phyloP scores from a whole-genome alignment of 2,113 vertebrate genomes.

The Riparia riparia region DNA sequence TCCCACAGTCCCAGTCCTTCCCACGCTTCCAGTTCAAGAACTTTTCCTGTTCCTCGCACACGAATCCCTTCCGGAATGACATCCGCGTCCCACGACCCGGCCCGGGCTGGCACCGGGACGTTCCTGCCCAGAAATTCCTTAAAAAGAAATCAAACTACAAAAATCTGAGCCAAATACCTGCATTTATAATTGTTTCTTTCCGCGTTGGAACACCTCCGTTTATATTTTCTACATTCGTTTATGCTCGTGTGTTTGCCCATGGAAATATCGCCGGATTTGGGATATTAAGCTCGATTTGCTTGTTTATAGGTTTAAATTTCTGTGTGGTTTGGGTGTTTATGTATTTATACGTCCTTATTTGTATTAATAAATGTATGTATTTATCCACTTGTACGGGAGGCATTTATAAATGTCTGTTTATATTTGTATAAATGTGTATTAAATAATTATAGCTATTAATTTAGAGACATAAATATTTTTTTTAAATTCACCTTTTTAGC shows the following conservation, averaged over 20 bases:
- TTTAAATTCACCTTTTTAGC: not conserved
- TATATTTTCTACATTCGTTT: not conserved
- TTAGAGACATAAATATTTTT: not conserved
- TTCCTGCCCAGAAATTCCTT: not conserved
- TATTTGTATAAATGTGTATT: not conserved
- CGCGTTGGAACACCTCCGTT: not conserved
- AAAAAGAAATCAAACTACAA: not conserved
- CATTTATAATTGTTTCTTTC: rapidly evolving
- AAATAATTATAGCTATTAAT: not conserved
- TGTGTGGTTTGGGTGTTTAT: not conserved
- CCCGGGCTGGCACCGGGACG: not conserved
- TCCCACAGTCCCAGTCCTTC: not conserved
- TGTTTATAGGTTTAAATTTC: not conserved
- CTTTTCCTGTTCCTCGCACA: not conserved
- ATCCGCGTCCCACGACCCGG: rapidly evolving
- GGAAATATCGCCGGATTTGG: not conserved
- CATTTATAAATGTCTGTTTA: not conserved
- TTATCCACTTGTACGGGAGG: not conserved
- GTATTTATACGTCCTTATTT: not conserved
- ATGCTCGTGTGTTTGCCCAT: rapidly evolving
- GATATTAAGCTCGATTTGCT: not conserved
- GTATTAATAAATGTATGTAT: not conserved
- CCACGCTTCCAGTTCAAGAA: rapidly evolving
- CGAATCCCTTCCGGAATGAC: not conserved
- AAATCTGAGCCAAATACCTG: rapidly evolving